Conservation (phyloP, 2,113 vertebrate species). For the Microcebus griseorufus region DNA sequence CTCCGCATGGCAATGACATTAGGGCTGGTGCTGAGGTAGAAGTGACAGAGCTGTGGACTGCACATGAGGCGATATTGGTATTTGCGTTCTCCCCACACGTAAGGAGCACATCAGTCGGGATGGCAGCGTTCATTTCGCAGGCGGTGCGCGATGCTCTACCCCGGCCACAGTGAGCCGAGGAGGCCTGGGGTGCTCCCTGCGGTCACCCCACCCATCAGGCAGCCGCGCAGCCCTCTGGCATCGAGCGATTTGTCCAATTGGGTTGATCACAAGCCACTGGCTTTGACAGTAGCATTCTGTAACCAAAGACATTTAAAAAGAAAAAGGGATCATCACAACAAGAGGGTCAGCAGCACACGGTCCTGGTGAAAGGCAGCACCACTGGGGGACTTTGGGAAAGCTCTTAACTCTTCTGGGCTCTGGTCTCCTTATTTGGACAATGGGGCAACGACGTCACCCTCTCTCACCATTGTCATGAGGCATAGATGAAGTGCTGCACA, state of each 20-base stretch:
- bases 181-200: too few relatives aligned
- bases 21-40: not conserved
- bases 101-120: rapidly evolving
- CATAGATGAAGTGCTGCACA: not conserved
- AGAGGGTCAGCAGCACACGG: not conserved
- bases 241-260: not conserved
- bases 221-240: not conserved
- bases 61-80: not conserved
- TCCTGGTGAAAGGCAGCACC: not conserved
- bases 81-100: not conserved
- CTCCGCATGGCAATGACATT: not conserved
- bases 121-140: not conserved
- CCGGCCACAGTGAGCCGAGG: not conserved
- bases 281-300: not conserved
- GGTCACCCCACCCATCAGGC: rapidly evolving
- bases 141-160: too few relatives aligned
- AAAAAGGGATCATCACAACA: not conserved
- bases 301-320: not conserved
- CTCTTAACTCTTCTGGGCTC: not conserved
- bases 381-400: not conserved
- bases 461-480: not conserved
- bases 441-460: not conserved
- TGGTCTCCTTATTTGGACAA: not conserved
- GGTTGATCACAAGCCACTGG: not conserved
- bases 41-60: rapidly evolving